Conservation (phyloP, 2,888 invertebrate species). For the Oligia latruncula region DNA sequence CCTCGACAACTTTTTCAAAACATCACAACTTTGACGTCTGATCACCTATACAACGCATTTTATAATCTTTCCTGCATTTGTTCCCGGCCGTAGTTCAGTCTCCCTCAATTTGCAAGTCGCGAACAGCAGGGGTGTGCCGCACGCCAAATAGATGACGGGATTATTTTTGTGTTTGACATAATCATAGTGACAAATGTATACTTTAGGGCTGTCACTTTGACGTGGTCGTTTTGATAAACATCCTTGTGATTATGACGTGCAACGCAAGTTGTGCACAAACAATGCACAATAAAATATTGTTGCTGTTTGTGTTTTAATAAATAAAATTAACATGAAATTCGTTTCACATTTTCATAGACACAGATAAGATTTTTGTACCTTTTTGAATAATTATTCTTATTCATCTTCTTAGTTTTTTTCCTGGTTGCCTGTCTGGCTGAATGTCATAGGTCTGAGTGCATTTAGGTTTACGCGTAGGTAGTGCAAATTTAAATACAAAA, state of each 20-base stretch:
- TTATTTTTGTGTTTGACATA: conserved; percentile 90
- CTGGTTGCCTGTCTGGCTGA: neutral
- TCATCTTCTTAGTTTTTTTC: neutral
- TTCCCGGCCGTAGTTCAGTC: conserved; percentile 68
- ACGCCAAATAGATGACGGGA: conserved; percentile 89
- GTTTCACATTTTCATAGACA: neutral
- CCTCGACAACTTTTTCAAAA: conserved; percentile 84
- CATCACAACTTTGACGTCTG: conserved; percentile 84
- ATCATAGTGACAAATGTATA: conserved; percentile 90
- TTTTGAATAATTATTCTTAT: neutral
- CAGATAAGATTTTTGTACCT: neutral
- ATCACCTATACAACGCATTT: conserved; percentile 86
- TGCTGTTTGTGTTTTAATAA: neutral
- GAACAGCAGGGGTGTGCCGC: conserved; percentile 85
- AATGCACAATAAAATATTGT: conserved; percentile 19
- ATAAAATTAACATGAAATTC: conserved; percentile 3
- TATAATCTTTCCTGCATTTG: conserved; percentile 85
- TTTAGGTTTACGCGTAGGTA: no score
- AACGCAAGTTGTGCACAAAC: conserved; percentile 60
- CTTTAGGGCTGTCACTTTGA: conserved; percentile 86
- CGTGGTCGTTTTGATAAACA: conserved; percentile 77
- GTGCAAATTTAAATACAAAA: no score
- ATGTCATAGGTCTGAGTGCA: neutral
- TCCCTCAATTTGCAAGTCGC: conserved; percentile 87
- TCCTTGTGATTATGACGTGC: conserved; percentile 68